Evolutionary conservation across 2,797 vertebrate genomes (phyloP).

Genomic region (Schizothorax lantsangensis): DNA sequence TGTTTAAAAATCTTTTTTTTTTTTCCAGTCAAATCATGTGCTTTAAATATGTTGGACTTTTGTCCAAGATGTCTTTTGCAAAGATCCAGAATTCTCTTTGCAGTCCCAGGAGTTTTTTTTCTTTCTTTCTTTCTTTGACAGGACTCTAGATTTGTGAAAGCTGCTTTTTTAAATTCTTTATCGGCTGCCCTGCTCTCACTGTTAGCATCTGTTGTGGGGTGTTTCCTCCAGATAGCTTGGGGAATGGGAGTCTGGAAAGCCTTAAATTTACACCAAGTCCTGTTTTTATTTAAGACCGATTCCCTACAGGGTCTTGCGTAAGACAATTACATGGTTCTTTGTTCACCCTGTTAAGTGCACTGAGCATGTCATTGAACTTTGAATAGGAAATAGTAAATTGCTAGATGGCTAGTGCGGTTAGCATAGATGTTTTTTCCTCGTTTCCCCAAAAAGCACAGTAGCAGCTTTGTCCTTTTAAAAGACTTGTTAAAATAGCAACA

Average conservation of each 20-base stretch:
- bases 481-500: neutral
- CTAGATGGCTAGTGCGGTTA: neutral
- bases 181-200: neutral
- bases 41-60: neutral
- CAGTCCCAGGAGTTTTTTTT: neutral
- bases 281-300: constrained; percentile 51
- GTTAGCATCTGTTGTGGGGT: constrained; percentile 24
- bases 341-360: constrained; percentile 55
- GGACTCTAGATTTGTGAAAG: neutral
- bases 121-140: constrained; percentile 4
- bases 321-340: constrained; percentile 57
- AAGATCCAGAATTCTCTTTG: neutral
- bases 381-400: constrained; percentile 51
- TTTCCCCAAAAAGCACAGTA: neutral
- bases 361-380: constrained; percentile 41
- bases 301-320: constrained; percentile 43
- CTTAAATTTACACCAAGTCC: constrained; percentile 34
- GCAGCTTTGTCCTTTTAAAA: neutral
- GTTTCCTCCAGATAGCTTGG: constrained; percentile 34
- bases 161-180: neutral
- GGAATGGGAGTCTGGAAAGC: constrained; percentile 37
- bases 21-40: neutral
- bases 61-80: neutral
- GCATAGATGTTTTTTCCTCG: neutral
- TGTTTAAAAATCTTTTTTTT: neutral